Conservation (phyloP, 2,113 vertebrate genomes). For the Esox niger region DNA sequence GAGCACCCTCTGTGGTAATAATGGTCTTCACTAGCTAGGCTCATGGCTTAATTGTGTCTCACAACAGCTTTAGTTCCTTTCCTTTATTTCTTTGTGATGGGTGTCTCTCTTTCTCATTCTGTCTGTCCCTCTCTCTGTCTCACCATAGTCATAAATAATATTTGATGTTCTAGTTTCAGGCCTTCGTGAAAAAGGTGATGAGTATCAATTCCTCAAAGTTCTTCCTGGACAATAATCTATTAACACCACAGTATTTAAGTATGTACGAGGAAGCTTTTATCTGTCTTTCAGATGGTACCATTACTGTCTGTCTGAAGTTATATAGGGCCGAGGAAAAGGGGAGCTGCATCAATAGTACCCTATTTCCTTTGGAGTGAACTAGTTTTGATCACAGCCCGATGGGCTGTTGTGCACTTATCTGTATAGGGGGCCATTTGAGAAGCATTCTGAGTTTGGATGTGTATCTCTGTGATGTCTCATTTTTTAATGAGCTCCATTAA, state of each 20-base stretch:
- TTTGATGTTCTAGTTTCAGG: not conserved
- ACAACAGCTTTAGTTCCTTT: conserved; percentile 31
- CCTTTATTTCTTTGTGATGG: not conserved
- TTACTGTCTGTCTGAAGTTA: conserved; percentile 64
- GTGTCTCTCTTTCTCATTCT: not conserved
- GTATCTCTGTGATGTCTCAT: conserved; percentile 70
- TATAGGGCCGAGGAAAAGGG: not conserved
- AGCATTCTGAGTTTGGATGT: not conserved
- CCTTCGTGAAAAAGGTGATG: not conserved
- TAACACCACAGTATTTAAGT: conserved; percentile 43
- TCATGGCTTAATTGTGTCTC: conserved; percentile 59
- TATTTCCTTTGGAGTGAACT: too few relatives aligned
- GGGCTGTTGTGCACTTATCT: too few relatives aligned
- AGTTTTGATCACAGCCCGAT: too few relatives aligned
- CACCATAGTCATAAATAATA: not conserved
- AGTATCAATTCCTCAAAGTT: conserved; percentile 19
- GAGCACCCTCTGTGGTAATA: conserved; percentile 41
- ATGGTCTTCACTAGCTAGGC: conserved; percentile 34
- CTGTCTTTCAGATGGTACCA: conserved; percentile 51
- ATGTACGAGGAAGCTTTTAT: conserved; percentile 57
- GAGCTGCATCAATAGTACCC: not conserved
- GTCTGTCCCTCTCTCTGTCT: not conserved
- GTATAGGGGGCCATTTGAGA: too few relatives aligned
- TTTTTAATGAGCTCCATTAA: conserved; percentile 79
- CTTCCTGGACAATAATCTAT: conserved; percentile 38